Evolutionary conservation across 2,888 invertebrate genomes (phyloP), one percentile per base, ranked within the genome.

Genomic region (Tribolium freemani): DNA sequence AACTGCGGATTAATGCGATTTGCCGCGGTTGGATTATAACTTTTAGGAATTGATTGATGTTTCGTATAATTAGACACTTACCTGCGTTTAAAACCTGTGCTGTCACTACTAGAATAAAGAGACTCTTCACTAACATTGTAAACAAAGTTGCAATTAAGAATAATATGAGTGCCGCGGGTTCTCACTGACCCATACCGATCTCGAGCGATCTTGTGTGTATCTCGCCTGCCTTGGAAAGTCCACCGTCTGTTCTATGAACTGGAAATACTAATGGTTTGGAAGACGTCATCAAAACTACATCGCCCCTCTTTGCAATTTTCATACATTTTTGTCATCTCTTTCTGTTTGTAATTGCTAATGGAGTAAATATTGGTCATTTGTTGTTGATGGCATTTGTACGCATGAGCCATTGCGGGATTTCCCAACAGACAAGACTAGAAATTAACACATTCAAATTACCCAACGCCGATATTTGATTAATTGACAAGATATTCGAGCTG

Each of bases 181-280:
- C 66, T 72, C 74, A 76, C 70, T 79, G 76, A 77, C 78, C 78
- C 78, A 78, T 79, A 71, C 75, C 76, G 77, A 78, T 77, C 73
- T 73, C 71, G 10, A 74, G 66, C 53, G 72, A 72, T 71, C 53
- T 63, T 72, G 70, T 58, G 50, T 69, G 48, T 73, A 71, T 74
- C 73, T 73, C 64, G 77, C 69, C 80, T 79, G 78, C 81, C 81
- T 81, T 81, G 81, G 79, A 77, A 81, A 79, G 77, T 75, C 79
- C 80, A 58, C 48, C 16, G 56, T 54, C 48, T 45, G 54, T 53
- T 26, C 51, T 48, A 66, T 31, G 30, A 20, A 64, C 64, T 64
- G 54, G 54, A 64, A 53, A 53, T 54, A 45, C 38, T 48, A 48
- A 48, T 48, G 48, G 48, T 4, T 48, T 48, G 48, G 16, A 11